Conservation (phyloP, 1,140 invertebrate species). For the Drosophila carrolli region DNA sequence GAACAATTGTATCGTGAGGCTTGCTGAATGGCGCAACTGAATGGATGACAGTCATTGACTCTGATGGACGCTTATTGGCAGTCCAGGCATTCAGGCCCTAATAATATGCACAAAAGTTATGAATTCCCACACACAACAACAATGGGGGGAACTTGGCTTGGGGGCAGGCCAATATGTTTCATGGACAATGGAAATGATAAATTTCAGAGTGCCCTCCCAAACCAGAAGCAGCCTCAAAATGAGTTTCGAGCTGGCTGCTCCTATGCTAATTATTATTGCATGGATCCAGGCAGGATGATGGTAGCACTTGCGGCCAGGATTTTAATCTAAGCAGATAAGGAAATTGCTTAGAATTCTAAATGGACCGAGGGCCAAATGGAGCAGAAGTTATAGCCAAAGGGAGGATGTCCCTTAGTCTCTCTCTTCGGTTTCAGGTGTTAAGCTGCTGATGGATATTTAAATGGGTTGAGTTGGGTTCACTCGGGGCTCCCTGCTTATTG, state of each 20-base stretch:
- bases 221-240: background rate
- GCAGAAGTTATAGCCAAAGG: conserved; percentile 61
- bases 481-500: conserved; percentile 24
- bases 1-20: conserved; percentile 59
- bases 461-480: conserved; percentile 42
- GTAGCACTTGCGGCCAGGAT: conserved; percentile 61
- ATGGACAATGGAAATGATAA: conserved; percentile 66
- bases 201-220: conserved; percentile 44
- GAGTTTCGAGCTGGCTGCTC: conserved; percentile 34
- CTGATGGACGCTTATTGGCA: conserved; percentile 64
- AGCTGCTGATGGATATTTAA: conserved; percentile 69
- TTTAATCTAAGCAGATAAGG: conserved; percentile 77
- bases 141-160: conserved; percentile 1
- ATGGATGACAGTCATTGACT: conserved; percentile 47
- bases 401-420: background rate
- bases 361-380: conserved; percentile 63
- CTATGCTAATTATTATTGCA: conserved; percentile 79
- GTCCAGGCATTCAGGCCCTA: conserved; percentile 49
- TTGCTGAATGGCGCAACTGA: conserved; percentile 10
- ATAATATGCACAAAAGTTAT: conserved; percentile 81
- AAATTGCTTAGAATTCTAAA: conserved; percentile 79
- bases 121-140: conserved; percentile 49
- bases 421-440: conserved; percentile 57
- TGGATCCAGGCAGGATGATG: conserved; percentile 15
- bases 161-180: conserved; percentile 61